Percentiles rank a stretch among this genome's conserved stretches.
phyloP scores from a whole-genome alignment of 2,888 invertebrate genomes.

The Aelia acuminata region DNA sequence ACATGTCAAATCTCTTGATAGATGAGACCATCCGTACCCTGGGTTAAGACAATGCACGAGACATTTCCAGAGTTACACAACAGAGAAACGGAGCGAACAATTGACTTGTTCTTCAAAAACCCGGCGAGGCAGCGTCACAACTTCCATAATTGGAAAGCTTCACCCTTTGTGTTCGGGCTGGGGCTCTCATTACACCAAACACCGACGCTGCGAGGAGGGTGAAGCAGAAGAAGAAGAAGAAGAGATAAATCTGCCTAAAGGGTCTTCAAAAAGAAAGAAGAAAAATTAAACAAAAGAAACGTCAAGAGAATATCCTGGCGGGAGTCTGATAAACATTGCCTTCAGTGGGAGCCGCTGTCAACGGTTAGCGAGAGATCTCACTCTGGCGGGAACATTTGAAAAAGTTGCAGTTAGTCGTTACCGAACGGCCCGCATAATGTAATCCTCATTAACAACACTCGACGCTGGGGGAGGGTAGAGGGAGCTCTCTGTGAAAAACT shows the following conservation, averaged over 20 bases:
- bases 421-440: neutral
- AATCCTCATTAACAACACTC: conserved; percentile 6
- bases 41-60: neutral
- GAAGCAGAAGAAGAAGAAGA: neutral
- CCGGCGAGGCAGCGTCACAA: neutral
- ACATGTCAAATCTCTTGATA: neutral
- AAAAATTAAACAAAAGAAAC: neutral
- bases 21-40: neutral
- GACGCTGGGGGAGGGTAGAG: too few species aligned
- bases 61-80: neutral
- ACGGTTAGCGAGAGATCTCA: too few species aligned
- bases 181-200: neutral
- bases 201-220: neutral
- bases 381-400: neutral
- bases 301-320: conserved; percentile 26
- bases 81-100: neutral
- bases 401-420: neutral
- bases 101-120: conserved; percentile 15
- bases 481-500: conserved; percentile 24
- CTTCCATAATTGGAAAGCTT: conserved; percentile 20
- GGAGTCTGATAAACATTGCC: neutral
- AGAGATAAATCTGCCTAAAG: conserved; percentile 23
- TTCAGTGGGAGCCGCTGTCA: neutral
- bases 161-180: neutral
- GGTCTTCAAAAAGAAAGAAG: neutral